Base-by-base conservation (phyloP, 2,888 invertebrate genomes). In the Anaspis maculata region DNA sequence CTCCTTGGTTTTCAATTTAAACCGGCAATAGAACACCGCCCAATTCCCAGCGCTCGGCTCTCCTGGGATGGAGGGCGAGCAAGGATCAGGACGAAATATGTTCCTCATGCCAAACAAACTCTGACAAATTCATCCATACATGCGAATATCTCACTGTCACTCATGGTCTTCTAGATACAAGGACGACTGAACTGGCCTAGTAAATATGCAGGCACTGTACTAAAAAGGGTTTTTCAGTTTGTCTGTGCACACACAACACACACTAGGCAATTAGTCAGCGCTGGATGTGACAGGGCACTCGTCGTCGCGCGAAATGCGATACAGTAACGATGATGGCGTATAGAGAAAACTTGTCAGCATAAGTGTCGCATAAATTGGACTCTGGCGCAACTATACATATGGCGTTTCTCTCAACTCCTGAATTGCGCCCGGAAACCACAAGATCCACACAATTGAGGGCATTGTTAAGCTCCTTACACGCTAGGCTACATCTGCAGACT, bases 391-490 rank as follows among this genome's bases (percentile, higher is more conserved):
- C 27, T 27, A 3, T n/a, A 32, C 39, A 40, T 40, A 40, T 40
- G 39, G 36, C 30, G 35, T 30, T 35, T 32, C 35, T 36, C 30
- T 39, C 30, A 36, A 36, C 36, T 40, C 33, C 27, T 36, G 39
- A 36, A 40, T 40, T 29, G 44, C 33, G 32, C 38, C n/a, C 39
- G 53, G 52, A 51, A 57, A 51, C 57, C 57, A 39, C 57, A 51
- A 47, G 51, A 55, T 52, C 48, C 54, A 52, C 57, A 56, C 54
- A 57, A 56, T 55, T 46, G 51, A 40, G 48, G 49, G 46, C 45
- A 52, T 54, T 51, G 54, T 55, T 55, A 54, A 56, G 54, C 56
- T 53, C 46, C 56, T 57, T 57, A 57, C 49, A 49, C 48, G 51
- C 44, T 49, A 39, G 41, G 48, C 42, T 51, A 49, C 51, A 49